Conservation (phyloP, 2,888 invertebrate species). For the Acronicta leporina region DNA sequence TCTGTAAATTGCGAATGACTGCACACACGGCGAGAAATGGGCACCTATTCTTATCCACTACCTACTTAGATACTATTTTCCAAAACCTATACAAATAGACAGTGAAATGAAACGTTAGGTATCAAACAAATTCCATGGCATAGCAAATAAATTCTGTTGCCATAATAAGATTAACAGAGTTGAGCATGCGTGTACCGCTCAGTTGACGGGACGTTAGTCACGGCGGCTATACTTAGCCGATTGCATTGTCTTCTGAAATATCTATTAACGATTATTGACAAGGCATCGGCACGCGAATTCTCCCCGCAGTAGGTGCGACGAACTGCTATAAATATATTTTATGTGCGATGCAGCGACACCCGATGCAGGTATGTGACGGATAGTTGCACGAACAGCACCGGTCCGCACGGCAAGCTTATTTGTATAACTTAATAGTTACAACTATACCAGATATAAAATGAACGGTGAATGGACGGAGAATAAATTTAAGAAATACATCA, state of each 20-base stretch:
- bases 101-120: conserved; percentile 75
- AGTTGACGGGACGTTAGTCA: conserved; percentile 84
- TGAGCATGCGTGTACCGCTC: conserved; percentile 74
- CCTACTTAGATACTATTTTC: conserved; percentile 51
- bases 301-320: conserved; percentile 86
- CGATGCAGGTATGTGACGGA: conserved; percentile 71
- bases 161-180: conserved; percentile 87
- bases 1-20: conserved; percentile 3
- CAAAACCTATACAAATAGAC: conserved; percentile 54
- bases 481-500: too few relatives aligned
- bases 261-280: conserved; percentile 89
- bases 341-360: conserved; percentile 76
- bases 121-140: conserved; percentile 82
- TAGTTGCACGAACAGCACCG: conserved; percentile 48
- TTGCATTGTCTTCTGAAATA: conserved; percentile 89
- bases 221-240: conserved; percentile 85
- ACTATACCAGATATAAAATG: not conserved
- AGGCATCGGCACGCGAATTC: conserved; percentile 88
- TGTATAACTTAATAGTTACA: conserved; percentile 43
- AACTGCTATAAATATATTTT: conserved; percentile 88
- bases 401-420: conserved; percentile 35
- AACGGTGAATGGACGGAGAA: too few relatives aligned
- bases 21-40: conserved; percentile 22
- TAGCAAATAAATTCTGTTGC: conserved; percentile 84
- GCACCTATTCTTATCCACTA: conserved; percentile 35